phyloP scores from a whole-genome alignment of 2,888 invertebrate genomes.

The Barypeithes pellucidus region DNA sequence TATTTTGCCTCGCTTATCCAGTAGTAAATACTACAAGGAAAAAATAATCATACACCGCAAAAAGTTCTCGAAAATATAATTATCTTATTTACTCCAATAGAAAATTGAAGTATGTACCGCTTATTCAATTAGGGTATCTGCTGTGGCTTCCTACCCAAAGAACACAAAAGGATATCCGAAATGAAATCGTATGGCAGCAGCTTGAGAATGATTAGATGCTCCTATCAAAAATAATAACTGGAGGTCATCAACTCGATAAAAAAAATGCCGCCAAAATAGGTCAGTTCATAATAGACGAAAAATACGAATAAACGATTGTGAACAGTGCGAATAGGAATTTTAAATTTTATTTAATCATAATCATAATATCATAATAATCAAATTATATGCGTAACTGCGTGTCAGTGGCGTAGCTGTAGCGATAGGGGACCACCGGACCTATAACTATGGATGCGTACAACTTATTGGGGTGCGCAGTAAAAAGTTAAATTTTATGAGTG shows the following conservation, averaged over 20 bases:
- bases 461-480: no score
- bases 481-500: no score
- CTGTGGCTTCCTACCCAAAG: slow-evolving; percentile 36
- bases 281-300: slow-evolving; percentile 27
- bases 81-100: slow-evolving; percentile 45
- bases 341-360: slow-evolving; percentile 1
- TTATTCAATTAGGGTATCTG: slow-evolving; percentile 36
- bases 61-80: slow-evolving; percentile 36
- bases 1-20: not conserved
- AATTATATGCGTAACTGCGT: not conserved
- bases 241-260: slow-evolving; percentile 45
- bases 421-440: not conserved
- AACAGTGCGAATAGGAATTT: slow-evolving; percentile 7
- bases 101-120: slow-evolving; percentile 25
- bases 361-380: not conserved
- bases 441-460: no score
- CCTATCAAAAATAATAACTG: slow-evolving; percentile 29
- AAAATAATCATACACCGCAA: not conserved
- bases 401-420: not conserved
- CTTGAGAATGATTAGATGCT: slow-evolving; percentile 44
- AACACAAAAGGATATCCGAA: slow-evolving; percentile 45
- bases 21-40: not conserved
- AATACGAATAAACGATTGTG: slow-evolving; percentile 2
- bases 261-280: slow-evolving; percentile 35
- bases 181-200: slow-evolving; percentile 42